Base-by-base conservation (phyloP, 2,888 invertebrate species). In the Aspidiotus rigidus region DNA sequence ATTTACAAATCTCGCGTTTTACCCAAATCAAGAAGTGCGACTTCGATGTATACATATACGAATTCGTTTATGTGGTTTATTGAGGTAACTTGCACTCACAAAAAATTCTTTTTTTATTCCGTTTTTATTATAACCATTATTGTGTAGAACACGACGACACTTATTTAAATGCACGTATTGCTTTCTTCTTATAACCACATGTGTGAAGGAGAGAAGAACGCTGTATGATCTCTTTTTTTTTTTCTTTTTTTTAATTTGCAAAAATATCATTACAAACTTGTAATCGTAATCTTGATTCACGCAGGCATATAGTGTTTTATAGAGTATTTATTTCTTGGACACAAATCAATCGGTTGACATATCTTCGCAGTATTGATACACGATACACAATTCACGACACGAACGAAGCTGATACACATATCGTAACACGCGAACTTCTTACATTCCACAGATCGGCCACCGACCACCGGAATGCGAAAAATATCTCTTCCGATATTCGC, bases 281-380 rank as follows among this genome's bases (percentile, higher is more conserved):
- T 49, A 49, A 49, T 49, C 49, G 49, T 49, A 49, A 49, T 49
- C 49, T 49, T 49, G 49, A 49, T 49, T 49, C 49, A 49, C 49
- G 49, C 49, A n/a, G 49, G 10, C 28, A 28, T 49, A n/a, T n/a
- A n/a, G n/a, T 49, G 49, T 49, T 49, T n/a, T 49, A 49, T n/a
- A 28, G 28, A 49, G 49, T n/a, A 49, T 49, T 49, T 49, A 49
- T 49, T 49, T 49, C 49, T 49, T 49, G 49, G 49, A 49, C 49
- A 49, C 49, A 49, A 49, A 49, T 49, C 49, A 49, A 49, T 49
- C 49, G 49, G 49, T 49, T 49, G 49, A 49, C 49, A 49, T 49
- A 49, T 49, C 49, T 49, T 49, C 49, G 49, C n/a, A 13, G 11
- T 49, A 49, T 49, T 49, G 49, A 49, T 49, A 49, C 49, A 49